Conservation (phyloP, 2,888 invertebrate genomes). For the Tortricodes alternella region DNA sequence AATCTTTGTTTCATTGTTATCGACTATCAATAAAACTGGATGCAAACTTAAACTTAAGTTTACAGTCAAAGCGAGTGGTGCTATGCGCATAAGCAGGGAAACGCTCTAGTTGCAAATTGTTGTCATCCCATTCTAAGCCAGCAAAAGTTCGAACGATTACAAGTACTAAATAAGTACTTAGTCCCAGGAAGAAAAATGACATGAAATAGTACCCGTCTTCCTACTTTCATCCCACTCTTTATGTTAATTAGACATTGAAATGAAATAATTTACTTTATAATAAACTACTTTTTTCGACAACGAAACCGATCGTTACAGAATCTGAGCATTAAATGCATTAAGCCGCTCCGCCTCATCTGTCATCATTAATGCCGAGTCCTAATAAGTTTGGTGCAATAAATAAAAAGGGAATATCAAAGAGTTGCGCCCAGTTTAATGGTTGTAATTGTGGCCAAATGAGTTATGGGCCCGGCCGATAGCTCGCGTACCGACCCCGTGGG, state of each 20-base stretch:
- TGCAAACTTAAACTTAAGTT: no score
- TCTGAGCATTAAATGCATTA: slow-evolving; percentile 65
- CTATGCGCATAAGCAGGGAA: no score
- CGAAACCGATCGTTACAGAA: slow-evolving; percentile 52
- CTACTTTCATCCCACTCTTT: slow-evolving; percentile 19
- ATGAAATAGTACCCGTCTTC: slow-evolving; percentile 22
- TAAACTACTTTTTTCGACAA: slow-evolving; percentile 52
- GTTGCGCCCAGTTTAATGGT: slow-evolving; percentile 77
- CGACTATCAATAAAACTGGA: no score
- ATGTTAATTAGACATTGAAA: slow-evolving; percentile 41
- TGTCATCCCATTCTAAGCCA: no score
- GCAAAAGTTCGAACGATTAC: no score
- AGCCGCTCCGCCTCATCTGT: slow-evolving; percentile 73
- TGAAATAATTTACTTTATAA: slow-evolving; percentile 54
- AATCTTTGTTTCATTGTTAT: no score
- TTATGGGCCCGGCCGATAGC: slow-evolving; percentile 65
- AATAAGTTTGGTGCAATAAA: slow-evolving; percentile 80
- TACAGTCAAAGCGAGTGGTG: no score
- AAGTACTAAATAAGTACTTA: neutral
- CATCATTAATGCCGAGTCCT: slow-evolving; percentile 82
- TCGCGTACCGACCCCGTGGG: slow-evolving; percentile 54
- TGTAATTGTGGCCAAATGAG: slow-evolving; percentile 80
- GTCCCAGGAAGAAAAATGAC: neutral
- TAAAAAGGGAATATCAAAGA: slow-evolving; percentile 76
- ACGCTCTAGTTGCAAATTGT: no score